A percentile compares a stretch with the other conserved stretches of the same genome.
Evolutionary conservation across 2,888 invertebrate genomes (phyloP).

Genomic region (Boloria selene): DNA sequence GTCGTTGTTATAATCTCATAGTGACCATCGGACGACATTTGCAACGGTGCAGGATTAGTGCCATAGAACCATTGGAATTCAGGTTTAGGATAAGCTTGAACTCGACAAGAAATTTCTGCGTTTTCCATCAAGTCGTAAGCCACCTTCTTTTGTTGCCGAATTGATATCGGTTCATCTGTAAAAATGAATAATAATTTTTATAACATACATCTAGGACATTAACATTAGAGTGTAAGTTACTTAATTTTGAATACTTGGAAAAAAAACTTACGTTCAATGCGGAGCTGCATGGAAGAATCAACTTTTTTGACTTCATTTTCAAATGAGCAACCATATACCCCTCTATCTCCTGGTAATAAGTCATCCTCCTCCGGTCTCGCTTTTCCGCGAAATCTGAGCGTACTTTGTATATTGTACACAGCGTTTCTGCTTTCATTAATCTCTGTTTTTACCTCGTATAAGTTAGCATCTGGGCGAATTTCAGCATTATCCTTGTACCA

Average conservation of each 20-base stretch:
- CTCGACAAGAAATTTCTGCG: slow-evolving; percentile 93
- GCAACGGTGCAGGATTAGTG: slow-evolving; percentile 87
- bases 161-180: slow-evolving; percentile 91
- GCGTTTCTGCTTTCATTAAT: slow-evolving; percentile 89
- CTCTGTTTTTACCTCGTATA: slow-evolving; percentile 91
- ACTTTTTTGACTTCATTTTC: slow-evolving; percentile 94
- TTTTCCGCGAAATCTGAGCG: slow-evolving; percentile 90
- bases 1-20: slow-evolving; percentile 92
- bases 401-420: slow-evolving; percentile 91
- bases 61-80: slow-evolving; percentile 96
- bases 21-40: slow-evolving; percentile 91
- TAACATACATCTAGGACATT: slow-evolving; percentile 3
- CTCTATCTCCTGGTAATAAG: slow-evolving; percentile 91
- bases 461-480: slow-evolving; percentile 87
- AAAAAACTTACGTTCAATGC: slow-evolving; percentile 90
- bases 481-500: slow-evolving; percentile 94
- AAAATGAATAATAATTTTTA: slow-evolving; percentile 29
- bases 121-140: slow-evolving; percentile 92
- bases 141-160: slow-evolving; percentile 93
- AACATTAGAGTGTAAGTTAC: not conserved
- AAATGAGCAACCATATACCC: slow-evolving; percentile 93
- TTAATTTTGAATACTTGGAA: not conserved
- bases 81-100: slow-evolving; percentile 95
- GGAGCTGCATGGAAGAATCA: slow-evolving; percentile 94
- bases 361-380: slow-evolving; percentile 89